Evolutionary conservation across 1,140 invertebrate species (phyloP), one percentile per base, ranked within the genome.

Genomic region (Drosophila prosaltans): DNA sequence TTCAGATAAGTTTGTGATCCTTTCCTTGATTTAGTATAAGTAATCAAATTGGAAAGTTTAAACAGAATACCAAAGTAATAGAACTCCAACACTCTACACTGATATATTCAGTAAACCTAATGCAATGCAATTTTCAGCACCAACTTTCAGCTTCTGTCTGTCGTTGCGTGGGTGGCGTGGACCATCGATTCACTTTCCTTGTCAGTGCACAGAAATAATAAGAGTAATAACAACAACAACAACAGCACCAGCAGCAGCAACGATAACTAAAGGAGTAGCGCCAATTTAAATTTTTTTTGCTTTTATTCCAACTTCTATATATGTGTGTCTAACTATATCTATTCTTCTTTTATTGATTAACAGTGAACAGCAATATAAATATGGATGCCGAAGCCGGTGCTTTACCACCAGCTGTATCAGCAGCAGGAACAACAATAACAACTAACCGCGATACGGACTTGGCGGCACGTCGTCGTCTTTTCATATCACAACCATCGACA

Each of bases 401-500:
- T 64, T 65, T 92, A 59, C 84, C 83, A 65, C 89, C 89, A 72
- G 61, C 78, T 77, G 80, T 80, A 74, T 81, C 88, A 81, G 65
- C 69, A 62, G 80, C 82, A 48, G 69, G 3, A 36, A 36, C 86
- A 59, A 75, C 75, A 26, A 73, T 66, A 73, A 74, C 75, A 65
- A 70, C 61, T 60, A 84, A 77, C 75, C 76, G 69, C 43, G 86
- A 89, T 80, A 69, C 89, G 67, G 92, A 92, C 68, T 69, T 92
- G 70, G 91, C 91, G 58, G 77, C 88, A 75, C 75, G 86, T 60
- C 80, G 91, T 40, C 83, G 92, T 24, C 92, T 93, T 85, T 92
- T 94, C 59, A 94, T 92, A 65, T 92, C 95, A 21, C 96, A 97
- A 93, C 94, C 95, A 67, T 96, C 95, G 6, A 96, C 96, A 3